Base-by-base conservation (phyloP, 2,113 vertebrate genomes). In the Pomatostomus ruficeps region DNA sequence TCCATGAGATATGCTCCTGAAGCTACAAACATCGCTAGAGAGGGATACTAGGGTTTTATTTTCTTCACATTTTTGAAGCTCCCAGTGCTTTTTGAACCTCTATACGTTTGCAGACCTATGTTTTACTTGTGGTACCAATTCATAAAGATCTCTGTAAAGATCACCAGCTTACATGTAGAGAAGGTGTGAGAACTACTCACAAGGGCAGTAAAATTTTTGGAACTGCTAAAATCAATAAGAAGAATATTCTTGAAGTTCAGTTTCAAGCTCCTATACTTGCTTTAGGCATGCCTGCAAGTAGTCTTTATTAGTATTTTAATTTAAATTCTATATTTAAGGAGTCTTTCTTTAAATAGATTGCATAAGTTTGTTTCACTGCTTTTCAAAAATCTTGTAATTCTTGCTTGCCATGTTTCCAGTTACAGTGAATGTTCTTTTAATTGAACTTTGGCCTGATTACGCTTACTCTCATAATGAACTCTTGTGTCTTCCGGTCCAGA, bases 391-490 rank as follows among this genome's bases (percentile, higher is more conserved):
- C 36, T n/a, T 78, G n/a, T 45, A 40, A 70, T 92, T 62, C 71
- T 74, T 94, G 51, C 54, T 95, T 95, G 88, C 46, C 81, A 11
- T 79, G 16, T 91, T 93, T 96, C 77, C 63, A 82, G 5, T 92
- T 94, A 81, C 57, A 96, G 70, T 66, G 61, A 59, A 91, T 8
- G 16, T 66, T 76, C 42, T 82, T 92, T 89, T 95, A 94, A 88
- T 86, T 94, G 67, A 67, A 86, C 75, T 93, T 94, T 81, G 88
- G 49, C 57, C 81, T 92, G 79, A 91, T 95, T 87, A 74, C 67
- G 10, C 63, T 85, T 92, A 86, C 18, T 93, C 38, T 93, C 35
- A 33, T 93, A 93, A 96, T 87, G 85, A 96, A 79, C 58, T 86
- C 58, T 58, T 63, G 36, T 67, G 58, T 93, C 90, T 94, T 90